Percentiles rank a stretch among this genome's conserved stretches.
These are phyloP conservation scores for Heliconius cydno DNA, from an alignment of 2,888 invertebrate species.

Conservation along the genomic window DNA sequence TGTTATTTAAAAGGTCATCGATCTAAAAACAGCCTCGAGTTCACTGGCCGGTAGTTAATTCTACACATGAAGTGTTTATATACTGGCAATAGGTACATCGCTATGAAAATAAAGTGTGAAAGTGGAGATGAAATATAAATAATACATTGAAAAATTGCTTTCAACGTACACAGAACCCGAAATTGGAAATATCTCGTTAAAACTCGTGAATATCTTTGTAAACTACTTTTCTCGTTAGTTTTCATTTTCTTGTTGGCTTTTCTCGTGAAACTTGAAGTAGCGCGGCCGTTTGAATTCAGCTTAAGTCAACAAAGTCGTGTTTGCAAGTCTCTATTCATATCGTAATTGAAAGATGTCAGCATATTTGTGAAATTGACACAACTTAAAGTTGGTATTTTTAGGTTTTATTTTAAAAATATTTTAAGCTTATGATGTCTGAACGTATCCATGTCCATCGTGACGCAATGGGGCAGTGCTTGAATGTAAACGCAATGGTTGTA, in stretches of 20 bases:
- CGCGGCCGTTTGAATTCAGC: conserved; percentile 9
- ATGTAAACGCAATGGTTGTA: too few species aligned
- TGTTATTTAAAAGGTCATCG: conserved; percentile 49
- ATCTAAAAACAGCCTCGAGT: conserved; percentile 77
- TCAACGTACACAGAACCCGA: neutral
- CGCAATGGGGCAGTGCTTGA: too few species aligned
- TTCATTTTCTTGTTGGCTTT: conserved; percentile 14
- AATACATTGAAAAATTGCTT: conserved; percentile 27
- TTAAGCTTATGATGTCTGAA: too few species aligned
- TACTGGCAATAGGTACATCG: conserved; percentile 47
- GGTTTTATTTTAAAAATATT: too few species aligned
- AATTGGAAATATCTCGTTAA: conserved; percentile 21
- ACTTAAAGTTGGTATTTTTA: neutral
- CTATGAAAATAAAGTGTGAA: conserved; percentile 50
- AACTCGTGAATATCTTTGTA: conserved; percentile 1
- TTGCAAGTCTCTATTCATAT: neutral
- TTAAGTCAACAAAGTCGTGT: neutral
- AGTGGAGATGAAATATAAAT: conserved; percentile 38
- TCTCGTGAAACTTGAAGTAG: conserved; percentile 4
- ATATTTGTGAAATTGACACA: neutral
- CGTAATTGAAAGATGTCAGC: neutral
- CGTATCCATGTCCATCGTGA: too few species aligned
- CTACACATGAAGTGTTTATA: conserved; percentile 53
- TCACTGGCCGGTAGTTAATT: conserved; percentile 68
- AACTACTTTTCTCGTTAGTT: conserved; percentile 21